phyloP scores from a whole-genome alignment of 2,113 vertebrate species.

The Aptenodytes forsteri region DNA sequence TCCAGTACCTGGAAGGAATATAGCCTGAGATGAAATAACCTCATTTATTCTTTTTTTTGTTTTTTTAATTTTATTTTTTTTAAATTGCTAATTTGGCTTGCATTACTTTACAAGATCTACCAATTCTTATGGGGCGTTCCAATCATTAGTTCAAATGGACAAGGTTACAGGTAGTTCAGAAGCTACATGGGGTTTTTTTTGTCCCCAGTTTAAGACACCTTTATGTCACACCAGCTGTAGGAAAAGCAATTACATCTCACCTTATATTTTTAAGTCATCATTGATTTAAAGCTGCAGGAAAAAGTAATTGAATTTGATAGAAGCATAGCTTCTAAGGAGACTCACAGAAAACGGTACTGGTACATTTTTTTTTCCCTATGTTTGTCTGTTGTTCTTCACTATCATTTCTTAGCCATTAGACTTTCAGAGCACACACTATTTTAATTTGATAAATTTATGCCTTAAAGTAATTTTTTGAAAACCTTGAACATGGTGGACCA shows the following conservation, averaged over 20 bases:
- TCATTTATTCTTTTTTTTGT: background rate
- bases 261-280: background rate
- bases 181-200: background rate
- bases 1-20: background rate
- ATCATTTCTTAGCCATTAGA: background rate
- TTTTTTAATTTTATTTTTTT: background rate
- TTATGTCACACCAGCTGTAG: background rate
- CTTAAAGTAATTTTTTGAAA: constrained; percentile 49
- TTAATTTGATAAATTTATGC: constrained; percentile 44
- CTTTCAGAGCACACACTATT: background rate
- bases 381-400: background rate
- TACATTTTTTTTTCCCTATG: background rate
- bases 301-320: constrained; percentile 24
- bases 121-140: background rate
- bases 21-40: background rate
- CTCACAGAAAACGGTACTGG: background rate
- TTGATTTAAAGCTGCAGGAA: constrained; percentile 31
- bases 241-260: constrained; percentile 23
- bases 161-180: background rate
- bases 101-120: background rate
- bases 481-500: constrained; percentile 11
- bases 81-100: background rate
- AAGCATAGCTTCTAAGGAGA: constrained; percentile 26
- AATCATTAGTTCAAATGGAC: background rate
- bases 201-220: background rate